Evolutionary conservation across 2,113 vertebrate genomes (phyloP).

Genomic region (Odobenus rosmarus): DNA sequence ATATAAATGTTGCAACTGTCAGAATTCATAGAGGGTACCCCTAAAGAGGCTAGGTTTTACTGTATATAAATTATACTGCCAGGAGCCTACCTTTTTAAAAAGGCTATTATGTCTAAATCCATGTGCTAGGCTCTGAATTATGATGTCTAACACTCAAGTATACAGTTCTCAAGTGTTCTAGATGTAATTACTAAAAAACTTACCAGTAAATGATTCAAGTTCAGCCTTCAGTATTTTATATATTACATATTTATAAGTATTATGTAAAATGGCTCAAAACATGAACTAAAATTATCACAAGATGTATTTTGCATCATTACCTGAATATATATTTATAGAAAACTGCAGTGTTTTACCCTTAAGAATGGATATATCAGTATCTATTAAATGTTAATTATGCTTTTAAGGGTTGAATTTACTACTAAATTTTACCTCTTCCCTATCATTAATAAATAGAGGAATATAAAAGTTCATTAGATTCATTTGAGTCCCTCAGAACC

Average conservation of each 20-base stretch:
- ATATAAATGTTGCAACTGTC: background rate
- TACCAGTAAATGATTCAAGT: background rate
- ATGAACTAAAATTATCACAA: conserved; percentile 36
- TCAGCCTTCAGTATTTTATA: background rate
- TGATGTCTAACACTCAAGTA: background rate
- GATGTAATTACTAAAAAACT: background rate
- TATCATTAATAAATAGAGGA: conserved; percentile 79
- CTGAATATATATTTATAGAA: conserved; percentile 24
- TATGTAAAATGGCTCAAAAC: conserved; percentile 21
- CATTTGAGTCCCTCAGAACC: conserved; percentile 74
- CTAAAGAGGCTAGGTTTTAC: background rate
- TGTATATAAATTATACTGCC: background rate
- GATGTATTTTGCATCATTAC: conserved; percentile 9
- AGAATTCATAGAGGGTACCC: background rate
- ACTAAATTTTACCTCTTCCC: conserved; percentile 69
- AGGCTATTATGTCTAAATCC: background rate
- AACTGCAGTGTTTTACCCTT: background rate
- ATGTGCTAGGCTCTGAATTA: background rate
- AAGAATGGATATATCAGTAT: background rate
- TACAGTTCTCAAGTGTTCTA: background rate
- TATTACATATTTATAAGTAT: background rate
- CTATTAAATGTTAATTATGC: conserved; percentile 5
- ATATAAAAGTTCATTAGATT: conserved; percentile 75
- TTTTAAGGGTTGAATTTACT: conserved; percentile 67
- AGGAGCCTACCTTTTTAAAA: conserved; percentile 1